Evolutionary conservation across 2,113 vertebrate genomes (phyloP).

Genomic region (Callipepla californica): DNA sequence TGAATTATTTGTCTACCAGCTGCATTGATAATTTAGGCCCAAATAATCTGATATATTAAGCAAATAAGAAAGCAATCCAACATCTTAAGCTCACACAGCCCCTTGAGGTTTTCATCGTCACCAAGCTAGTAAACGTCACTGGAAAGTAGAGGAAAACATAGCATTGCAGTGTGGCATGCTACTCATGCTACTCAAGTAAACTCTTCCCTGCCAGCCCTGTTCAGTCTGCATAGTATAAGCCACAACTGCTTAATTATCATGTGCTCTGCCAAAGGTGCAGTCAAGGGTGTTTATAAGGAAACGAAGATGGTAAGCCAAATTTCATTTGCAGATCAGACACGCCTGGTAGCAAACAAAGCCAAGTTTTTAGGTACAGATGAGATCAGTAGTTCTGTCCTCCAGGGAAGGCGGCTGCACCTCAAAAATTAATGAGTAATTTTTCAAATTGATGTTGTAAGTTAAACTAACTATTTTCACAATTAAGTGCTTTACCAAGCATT

Average conservation of each 20-base stretch:
- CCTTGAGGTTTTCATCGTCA: background rate
- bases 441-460: constrained; percentile 63
- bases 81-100: background rate
- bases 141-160: background rate
- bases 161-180: background rate
- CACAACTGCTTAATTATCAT: constrained; percentile 51
- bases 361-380: constrained; percentile 59
- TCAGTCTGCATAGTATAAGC: background rate
- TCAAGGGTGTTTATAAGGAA: constrained; percentile 65
- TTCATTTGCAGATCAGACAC: constrained; percentile 65
- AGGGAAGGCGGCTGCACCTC: constrained; percentile 65
- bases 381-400: constrained; percentile 68
- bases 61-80: background rate
- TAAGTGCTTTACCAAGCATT: constrained; percentile 63
- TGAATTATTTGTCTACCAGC: background rate
- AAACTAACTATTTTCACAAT: constrained; percentile 70
- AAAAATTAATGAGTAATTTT: constrained; percentile 68
- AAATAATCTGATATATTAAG: background rate
- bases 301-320: constrained; percentile 24
- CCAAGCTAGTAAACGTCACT: background rate
- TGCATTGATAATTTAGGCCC: background rate
- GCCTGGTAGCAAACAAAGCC: constrained; percentile 59
- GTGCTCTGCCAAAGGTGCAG: constrained; percentile 62
- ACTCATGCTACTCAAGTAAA: background rate
- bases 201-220: constrained; percentile 24